These are phyloP conservation scores for Mastomys natalensis DNA, from an alignment of 2,113 vertebrate genomes.

Conservation along the genomic window DNA sequence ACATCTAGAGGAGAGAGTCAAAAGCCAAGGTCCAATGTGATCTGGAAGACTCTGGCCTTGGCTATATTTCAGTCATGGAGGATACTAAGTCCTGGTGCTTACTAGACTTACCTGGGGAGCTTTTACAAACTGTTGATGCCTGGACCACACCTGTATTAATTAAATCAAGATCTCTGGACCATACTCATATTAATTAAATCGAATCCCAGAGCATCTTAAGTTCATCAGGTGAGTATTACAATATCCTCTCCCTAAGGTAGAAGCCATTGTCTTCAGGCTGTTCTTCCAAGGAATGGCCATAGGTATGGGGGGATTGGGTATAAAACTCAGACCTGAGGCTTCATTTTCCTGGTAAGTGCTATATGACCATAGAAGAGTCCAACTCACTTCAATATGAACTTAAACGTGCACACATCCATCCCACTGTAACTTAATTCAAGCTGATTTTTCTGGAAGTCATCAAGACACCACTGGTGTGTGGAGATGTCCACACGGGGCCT, in stretches of 20 bases:
- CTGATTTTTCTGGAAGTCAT: not conserved
- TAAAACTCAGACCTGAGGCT: not conserved
- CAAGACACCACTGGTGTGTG: not conserved
- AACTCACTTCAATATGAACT: not conserved
- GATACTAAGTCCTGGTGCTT: not conserved
- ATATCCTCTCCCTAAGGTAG: not conserved
- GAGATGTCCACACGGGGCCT: not conserved
- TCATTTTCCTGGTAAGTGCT: not conserved
- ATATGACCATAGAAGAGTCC: not conserved
- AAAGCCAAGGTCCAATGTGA: not conserved
- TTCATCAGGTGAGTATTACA: not conserved
- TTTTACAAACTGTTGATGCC: not conserved
- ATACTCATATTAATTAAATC: constrained; percentile 39
- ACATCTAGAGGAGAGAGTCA: not conserved
- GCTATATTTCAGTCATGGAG: not conserved
- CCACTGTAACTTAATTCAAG: not conserved
- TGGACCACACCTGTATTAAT: not conserved
- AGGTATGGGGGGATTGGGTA: too few species aligned
- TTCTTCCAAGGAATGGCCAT: not conserved
- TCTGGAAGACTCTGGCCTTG: not conserved
- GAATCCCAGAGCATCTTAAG: not conserved
- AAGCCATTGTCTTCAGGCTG: not conserved
- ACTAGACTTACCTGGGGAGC: constrained; percentile 3
- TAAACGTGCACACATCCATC: not conserved
- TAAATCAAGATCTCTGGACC: constrained; percentile 19